phyloP scores from a whole-genome alignment of 2,113 vertebrate species.

The Blennius ocellaris region DNA sequence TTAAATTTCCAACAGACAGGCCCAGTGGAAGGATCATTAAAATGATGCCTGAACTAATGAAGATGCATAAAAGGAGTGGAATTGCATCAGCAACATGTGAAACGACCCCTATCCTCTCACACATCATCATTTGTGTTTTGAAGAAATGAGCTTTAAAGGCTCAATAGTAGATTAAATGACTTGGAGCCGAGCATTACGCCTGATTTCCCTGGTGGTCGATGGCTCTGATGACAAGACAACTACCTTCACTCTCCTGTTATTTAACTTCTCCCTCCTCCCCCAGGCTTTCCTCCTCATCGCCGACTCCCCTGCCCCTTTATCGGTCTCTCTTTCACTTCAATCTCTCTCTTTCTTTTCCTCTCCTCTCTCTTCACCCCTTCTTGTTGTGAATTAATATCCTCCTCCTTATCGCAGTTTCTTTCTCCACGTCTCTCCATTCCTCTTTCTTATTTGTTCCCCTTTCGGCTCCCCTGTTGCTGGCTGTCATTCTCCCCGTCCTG shows the following conservation, averaged over 20 bases:
- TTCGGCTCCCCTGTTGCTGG: constrained; percentile 21
- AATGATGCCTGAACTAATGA: constrained; percentile 1
- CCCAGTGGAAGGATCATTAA: constrained; percentile 15
- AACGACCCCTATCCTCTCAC: background rate
- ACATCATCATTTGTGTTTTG: constrained; percentile 23
- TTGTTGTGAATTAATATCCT: constrained; percentile 57
- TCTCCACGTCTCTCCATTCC: constrained; percentile 23
- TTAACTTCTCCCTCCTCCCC: constrained; percentile 53
- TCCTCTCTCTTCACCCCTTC: constrained; percentile 14
- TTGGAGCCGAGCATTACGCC: constrained; percentile 34
- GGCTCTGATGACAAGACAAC: constrained; percentile 59
- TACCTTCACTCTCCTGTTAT: constrained; percentile 39
- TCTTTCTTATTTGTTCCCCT: constrained; percentile 53
- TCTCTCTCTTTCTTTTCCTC: constrained; percentile 16
- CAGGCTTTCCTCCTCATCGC: constrained; percentile 30
- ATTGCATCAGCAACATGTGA: constrained; percentile 8
- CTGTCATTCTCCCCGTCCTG: constrained; percentile 40
- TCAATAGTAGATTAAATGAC: constrained; percentile 47
- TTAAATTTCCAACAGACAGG: background rate
- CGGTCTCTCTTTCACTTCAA: constrained; percentile 41
- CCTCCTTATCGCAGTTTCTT: constrained; percentile 44
- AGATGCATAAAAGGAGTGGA: constrained; percentile 15
- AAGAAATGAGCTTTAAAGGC: constrained; percentile 39
- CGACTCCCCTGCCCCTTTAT: constrained; percentile 40
- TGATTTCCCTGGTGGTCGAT: constrained; percentile 67